Percentiles rank a stretch among this genome's conserved stretches.
Evolutionary conservation across 2,888 invertebrate genomes (phyloP).

Genomic region (Leptinotarsa rubiginosa): DNA sequence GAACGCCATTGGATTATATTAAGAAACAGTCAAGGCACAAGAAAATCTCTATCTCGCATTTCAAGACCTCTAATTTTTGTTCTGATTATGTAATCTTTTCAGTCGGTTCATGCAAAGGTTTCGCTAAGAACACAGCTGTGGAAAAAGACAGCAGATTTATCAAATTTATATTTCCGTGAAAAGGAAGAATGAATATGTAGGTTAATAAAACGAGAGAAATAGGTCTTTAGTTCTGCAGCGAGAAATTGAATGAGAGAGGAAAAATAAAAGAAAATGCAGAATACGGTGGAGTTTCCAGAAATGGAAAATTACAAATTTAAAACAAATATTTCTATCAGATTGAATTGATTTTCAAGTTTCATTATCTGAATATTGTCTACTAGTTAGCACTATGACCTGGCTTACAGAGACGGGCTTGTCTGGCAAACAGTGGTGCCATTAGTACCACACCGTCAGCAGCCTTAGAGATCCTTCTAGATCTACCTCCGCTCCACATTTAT

Average conservation of each 20-base stretch:
- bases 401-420: no score
- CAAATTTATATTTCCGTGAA: slow-evolving; percentile 45
- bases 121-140: slow-evolving; percentile 42
- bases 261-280: neutral
- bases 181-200: slow-evolving; percentile 33
- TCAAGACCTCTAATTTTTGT: slow-evolving; percentile 32
- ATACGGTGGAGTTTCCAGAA: no score
- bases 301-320: no score
- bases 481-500: no score
- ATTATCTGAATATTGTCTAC: no score
- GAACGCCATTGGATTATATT: slow-evolving; percentile 28
- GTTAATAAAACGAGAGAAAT: slow-evolving; percentile 18
- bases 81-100: slow-evolving; percentile 41
- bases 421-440: no score
- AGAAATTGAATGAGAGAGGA: slow-evolving; percentile 1
- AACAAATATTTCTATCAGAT: no score
- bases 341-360: no score
- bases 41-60: slow-evolving; percentile 36
- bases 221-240: slow-evolving; percentile 2
- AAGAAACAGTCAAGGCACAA: slow-evolving; percentile 27
- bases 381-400: no score
- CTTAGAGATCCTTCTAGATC: no score
- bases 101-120: slow-evolving; percentile 38
- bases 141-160: slow-evolving; percentile 36
- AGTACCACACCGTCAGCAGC: no score